Conservation (phyloP, 2,888 invertebrate genomes). For the Ashinkailepas kermadecensis region DNA sequence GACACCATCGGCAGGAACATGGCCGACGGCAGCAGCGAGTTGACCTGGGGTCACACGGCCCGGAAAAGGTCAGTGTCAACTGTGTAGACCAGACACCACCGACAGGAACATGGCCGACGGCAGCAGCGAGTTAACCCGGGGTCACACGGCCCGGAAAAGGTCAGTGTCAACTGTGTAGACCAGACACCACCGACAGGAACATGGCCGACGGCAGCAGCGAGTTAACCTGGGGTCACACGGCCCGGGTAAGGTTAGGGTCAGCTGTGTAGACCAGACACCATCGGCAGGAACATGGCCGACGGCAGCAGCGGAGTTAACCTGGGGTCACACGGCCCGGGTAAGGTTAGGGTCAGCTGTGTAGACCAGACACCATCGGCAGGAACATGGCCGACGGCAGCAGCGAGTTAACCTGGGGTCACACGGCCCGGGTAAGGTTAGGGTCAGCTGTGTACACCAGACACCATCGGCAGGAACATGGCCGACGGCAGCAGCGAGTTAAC, state of each 20-base stretch:
- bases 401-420: conserved; percentile 48
- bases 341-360: conserved; percentile 45
- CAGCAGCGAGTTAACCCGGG: background rate
- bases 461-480: conserved; percentile 35
- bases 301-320: background rate
- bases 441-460: conserved; percentile 53
- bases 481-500: conserved; percentile 56
- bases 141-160: too few relatives aligned
- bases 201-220: conserved; percentile 65
- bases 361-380: conserved; percentile 62
- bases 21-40: conserved; percentile 65
- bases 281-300: conserved; percentile 36
- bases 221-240: conserved; percentile 43
- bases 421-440: conserved; percentile 44
- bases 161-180: conserved; percentile 48
- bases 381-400: conserved; percentile 70
- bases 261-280: conserved; percentile 52
- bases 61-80: conserved; percentile 46
- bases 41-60: conserved; percentile 39
- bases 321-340: too few relatives aligned
- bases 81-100: conserved; percentile 51
- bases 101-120: conserved; percentile 36
- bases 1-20: conserved; percentile 70
- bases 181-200: conserved; percentile 68
- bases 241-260: conserved; percentile 45